A percentile compares a stretch with the other conserved stretches of the same genome.
These are phyloP conservation scores for Dioctria linearis DNA, from an alignment of 2,888 invertebrate species.

Conservation along the genomic window DNA sequence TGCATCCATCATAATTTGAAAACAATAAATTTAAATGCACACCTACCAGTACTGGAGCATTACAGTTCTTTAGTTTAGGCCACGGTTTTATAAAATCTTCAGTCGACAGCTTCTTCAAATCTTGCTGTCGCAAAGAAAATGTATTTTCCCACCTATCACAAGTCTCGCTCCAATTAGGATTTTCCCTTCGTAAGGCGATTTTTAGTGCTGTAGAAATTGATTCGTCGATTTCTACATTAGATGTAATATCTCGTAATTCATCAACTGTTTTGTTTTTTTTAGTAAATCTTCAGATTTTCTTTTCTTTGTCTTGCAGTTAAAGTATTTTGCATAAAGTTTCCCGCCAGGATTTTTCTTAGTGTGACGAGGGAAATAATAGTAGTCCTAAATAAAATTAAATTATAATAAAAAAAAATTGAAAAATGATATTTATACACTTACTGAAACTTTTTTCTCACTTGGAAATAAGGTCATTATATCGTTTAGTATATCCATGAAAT, in stretches of 20 bases:
- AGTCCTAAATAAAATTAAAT: neutral
- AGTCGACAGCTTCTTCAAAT: neutral
- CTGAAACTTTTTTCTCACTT: neutral
- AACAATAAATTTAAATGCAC: no score
- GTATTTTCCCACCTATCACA: constrained; percentile 47
- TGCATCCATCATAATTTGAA: no score
- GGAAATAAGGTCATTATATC: no score
- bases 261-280: neutral
- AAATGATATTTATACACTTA: constrained; percentile 4
- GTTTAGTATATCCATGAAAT: no score
- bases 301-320: neutral
- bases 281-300: neutral
- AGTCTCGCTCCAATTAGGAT: constrained; percentile 6
- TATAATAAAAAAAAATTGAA: no score
- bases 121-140: constrained; percentile 15
- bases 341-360: neutral
- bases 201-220: no score
- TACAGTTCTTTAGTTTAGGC: constrained; percentile 29
- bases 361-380: neutral
- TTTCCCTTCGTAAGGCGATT: constrained; percentile 1
- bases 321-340: neutral
- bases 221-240: constrained; percentile 30
- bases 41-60: constrained; percentile 5
- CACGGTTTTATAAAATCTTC: constrained; percentile 16
- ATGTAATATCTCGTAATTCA: no score